Evolutionary conservation across 2,797 vertebrate genomes (phyloP).

Genomic region (Sebastes minor): DNA sequence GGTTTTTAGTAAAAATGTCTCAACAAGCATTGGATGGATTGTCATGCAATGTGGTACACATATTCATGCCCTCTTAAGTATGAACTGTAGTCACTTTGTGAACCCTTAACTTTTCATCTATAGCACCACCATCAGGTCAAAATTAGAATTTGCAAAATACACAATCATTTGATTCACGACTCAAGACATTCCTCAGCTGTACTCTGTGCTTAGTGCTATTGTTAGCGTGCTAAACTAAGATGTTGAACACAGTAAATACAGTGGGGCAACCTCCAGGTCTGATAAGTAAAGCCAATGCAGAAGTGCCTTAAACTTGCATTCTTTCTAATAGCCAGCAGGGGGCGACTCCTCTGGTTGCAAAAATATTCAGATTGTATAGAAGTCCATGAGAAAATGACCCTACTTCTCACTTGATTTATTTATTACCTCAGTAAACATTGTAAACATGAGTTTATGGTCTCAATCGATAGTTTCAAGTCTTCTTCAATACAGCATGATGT

Average conservation of each 20-base stretch:
- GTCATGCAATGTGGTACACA: rapidly evolving
- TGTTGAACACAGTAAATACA: background rate
- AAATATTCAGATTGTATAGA: too few relatives aligned
- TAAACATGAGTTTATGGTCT: too few relatives aligned
- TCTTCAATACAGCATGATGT: too few relatives aligned
- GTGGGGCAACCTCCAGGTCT: too few relatives aligned
- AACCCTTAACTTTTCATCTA: background rate
- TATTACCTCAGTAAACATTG: too few relatives aligned
- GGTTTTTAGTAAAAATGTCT: background rate
- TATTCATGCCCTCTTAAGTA: background rate
- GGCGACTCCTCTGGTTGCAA: too few relatives aligned
- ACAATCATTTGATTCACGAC: background rate
- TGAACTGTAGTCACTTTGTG: background rate
- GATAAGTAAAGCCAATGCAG: too few relatives aligned
- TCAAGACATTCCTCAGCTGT: background rate
- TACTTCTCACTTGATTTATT: too few relatives aligned
- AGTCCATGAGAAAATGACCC: too few relatives aligned
- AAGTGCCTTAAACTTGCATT: too few relatives aligned
- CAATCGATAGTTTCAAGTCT: too few relatives aligned
- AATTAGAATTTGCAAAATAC: background rate
- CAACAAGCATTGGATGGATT: background rate
- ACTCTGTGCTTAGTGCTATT: background rate
- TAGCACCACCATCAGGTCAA: background rate
- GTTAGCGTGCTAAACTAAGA: background rate
- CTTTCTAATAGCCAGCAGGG: too few relatives aligned